Evolutionary conservation across 2,797 vertebrate species (phyloP).

Genomic region (Macropus fuliginosus): DNA sequence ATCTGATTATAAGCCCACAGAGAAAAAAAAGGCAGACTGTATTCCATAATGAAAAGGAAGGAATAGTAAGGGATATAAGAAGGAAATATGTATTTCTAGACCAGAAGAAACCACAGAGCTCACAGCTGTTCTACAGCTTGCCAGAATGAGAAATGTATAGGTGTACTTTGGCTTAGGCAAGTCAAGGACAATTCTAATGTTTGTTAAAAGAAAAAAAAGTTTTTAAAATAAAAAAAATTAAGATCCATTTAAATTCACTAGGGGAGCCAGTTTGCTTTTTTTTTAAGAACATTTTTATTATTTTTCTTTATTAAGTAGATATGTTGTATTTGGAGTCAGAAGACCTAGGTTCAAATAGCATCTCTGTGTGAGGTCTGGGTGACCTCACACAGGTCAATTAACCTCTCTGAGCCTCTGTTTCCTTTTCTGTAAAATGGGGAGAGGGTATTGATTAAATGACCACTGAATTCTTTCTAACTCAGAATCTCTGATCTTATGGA

Average conservation of each 20-base stretch:
- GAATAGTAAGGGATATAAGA: not conserved
- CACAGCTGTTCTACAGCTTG: not conserved
- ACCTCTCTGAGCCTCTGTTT: not conserved
- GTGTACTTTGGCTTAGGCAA: not conserved
- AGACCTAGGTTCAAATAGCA: not conserved
- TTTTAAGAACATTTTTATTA: not conserved
- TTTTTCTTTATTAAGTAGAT: not conserved
- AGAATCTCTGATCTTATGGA: not conserved
- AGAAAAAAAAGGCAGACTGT: not conserved
- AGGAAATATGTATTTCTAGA: not conserved
- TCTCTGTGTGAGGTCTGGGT: not conserved
- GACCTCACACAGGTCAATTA: not conserved
- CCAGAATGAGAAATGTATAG: not conserved
- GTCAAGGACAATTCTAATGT: not conserved
- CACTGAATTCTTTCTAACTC: not conserved
- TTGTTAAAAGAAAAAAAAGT: not conserved
- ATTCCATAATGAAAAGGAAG: not conserved
- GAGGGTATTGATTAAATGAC: not conserved
- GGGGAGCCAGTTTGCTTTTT: not conserved
- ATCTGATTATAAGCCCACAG: not conserved
- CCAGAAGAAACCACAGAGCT: not conserved
- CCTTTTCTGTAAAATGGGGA: not conserved
- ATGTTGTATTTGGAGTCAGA: not conserved
- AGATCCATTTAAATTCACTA: not conserved
- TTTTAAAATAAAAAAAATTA: not conserved